Percentiles rank a stretch among this genome's conserved stretches.
Conservation (phyloP, 2,797 vertebrate genomes). For the Sebastolobus altivelis region DNA sequence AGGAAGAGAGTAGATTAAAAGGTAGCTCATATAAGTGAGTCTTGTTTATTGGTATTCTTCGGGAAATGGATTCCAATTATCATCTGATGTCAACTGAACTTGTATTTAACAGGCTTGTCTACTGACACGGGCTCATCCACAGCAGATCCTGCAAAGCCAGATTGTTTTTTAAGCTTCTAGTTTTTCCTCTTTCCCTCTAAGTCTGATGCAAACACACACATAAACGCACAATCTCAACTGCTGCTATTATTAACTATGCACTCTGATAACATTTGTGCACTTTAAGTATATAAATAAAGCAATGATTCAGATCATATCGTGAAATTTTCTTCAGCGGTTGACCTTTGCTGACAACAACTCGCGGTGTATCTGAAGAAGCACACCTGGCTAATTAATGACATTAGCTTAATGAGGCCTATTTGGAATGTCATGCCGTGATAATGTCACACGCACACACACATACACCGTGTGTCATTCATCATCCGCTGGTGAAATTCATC, state of each 20-base stretch:
- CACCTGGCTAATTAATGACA: constrained; percentile 83
- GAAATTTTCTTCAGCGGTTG: constrained; percentile 61
- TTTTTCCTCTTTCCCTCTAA: not conserved
- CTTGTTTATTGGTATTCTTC: constrained; percentile 22
- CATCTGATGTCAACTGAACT: not conserved
- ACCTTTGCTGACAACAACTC: constrained; percentile 74
- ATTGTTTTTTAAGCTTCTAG: not conserved
- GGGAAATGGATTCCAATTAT: constrained; percentile 6
- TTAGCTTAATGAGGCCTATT: constrained; percentile 82
- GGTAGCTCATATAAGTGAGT: not conserved
- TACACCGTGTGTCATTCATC: constrained; percentile 47
- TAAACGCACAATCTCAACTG: constrained; percentile 14
- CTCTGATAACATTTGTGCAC: constrained; percentile 47
- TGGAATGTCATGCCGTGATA: constrained; percentile 76
- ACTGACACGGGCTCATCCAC: not conserved
- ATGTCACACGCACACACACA: constrained; percentile 56
- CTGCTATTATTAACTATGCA: constrained; percentile 19
- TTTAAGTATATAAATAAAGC: constrained; percentile 50
- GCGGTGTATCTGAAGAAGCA: constrained; percentile 63
- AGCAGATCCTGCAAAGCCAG: not conserved
- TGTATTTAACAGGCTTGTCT: not conserved
- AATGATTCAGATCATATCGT: constrained; percentile 55
- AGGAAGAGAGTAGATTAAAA: constrained; percentile 2
- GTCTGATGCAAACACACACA: constrained; percentile 19
- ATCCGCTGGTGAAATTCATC: constrained; percentile 71